Base-by-base conservation (phyloP, 2,113 vertebrate genomes). In the Cephalophus harveyi region DNA sequence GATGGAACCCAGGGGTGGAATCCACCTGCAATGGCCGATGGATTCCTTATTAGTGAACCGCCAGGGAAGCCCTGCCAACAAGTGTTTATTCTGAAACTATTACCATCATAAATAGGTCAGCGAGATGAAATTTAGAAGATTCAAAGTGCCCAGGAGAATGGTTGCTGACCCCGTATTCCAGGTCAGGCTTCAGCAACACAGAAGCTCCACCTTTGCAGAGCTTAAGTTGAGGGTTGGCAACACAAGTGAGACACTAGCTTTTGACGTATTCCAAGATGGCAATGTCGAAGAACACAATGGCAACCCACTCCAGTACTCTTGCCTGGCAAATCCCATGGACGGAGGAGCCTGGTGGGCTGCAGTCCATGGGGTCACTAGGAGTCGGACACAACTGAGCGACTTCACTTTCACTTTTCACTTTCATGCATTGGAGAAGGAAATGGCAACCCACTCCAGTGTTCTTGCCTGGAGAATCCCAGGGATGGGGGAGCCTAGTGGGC, bases 71-170 rank as follows among this genome's bases (percentile, higher is more conserved):
- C 71, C 21, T 84, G 46, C 36, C 67, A 27, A 52, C 36, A n/a
- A 55, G 46, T 12, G 10, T 15, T 59, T 33, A 19, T 25, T 43
- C 27, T 11, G 5, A 3, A 40, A 40, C 2, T 30, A 14, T 50
- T 10, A 2, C 5, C 19, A 3, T 12, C 12, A 16, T 36, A 54
- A 71, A 4, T 19, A 43, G 8, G 6, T 15, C 62, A 8, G 6
- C 40, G 5, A 62, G 23, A 46, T 85, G 28, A 55, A 23, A n/a
- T 36, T n/a, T 40, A 0, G 23, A 3, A 14, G 21, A 27, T 17
- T 8, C 2, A 2, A 17, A 13, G 12, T 50, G 30, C 33, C 25
- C 36, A 5, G 14, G 19, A 11, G 7, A n/a, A 5, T 28, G 6
- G 28, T 33, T 50, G 3, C 50, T 64, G n/a, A 67, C 9, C n/a